Base-by-base conservation (phyloP, 1,140 invertebrate species). In the Drosophila sucinea region DNA sequence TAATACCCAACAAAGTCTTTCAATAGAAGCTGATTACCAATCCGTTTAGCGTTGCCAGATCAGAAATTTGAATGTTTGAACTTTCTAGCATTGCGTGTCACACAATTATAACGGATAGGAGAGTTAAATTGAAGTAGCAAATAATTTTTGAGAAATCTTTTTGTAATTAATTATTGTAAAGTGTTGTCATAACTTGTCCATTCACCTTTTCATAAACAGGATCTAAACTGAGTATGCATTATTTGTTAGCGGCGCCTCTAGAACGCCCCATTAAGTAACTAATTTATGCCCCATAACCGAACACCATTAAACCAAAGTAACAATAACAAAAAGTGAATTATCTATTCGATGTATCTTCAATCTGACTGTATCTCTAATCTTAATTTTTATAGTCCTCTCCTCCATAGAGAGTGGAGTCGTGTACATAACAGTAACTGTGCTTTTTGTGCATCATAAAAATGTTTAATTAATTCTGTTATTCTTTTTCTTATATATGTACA, bases 391-490 rank as follows among this genome's bases (percentile, higher is more conserved):
- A 8, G n/a, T 67, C 47, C 72, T 69, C 40, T 30, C 40, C 32
- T 27, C 25, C 44, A 51, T 51, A 51, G 44, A 51, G n/a, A 8
- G 55, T 2, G 56, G 56, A 51, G n/a, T 27, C 44, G 23, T 51
- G 23, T 51, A 51, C 44, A 51, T 51, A 27, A 27, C n/a, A 51
- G 23, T 70, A 77, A 77, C 74, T 77, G 74, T 77, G 41, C 30
- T 55, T 77, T 70, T 44, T 51, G 44, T 70, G 57, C 67, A 77
- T 77, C 67, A 71, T 77, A 77, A 77, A 77, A 77, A 60, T 77
- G 74, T 77, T 77, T 71, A 77, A 77, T 77, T 77, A 77, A 32
- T 40, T 70, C 65, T 64, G 8, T 61, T 47, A 29, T 60, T 27
- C 23, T 61, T 61, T 61, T 8, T 30, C 5, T 61, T 77, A 70